These are phyloP conservation scores for Phyllopteryx taeniolatus DNA, from an alignment of 2,113 vertebrate species.

Conservation along the genomic window DNA sequence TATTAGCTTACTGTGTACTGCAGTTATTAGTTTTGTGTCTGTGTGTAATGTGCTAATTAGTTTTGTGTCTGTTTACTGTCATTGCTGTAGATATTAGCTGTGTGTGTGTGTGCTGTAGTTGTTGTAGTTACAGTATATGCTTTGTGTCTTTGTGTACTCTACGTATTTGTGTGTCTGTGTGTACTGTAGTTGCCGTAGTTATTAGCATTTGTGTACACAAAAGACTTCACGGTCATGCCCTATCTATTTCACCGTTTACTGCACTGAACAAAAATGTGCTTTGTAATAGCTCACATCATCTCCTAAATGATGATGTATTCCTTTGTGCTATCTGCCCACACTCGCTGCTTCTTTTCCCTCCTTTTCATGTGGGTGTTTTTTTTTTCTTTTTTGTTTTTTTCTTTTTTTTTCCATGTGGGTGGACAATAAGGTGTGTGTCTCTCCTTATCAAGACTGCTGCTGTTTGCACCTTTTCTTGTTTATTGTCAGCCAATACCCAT, in stretches of 20 bases:
- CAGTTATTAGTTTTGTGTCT: too few species aligned
- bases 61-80: too few species aligned
- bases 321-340: conserved; percentile 28
- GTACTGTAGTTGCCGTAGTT: not conserved
- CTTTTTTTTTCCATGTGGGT: conserved; percentile 20
- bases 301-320: conserved; percentile 14
- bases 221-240: not conserved
- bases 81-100: too few species aligned
- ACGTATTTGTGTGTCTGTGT: not conserved
- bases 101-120: too few species aligned
- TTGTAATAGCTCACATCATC: conserved; percentile 24
- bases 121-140: not conserved
- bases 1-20: too few species aligned
- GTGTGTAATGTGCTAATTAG: too few species aligned
- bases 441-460: conserved; percentile 23
- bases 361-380: conserved; percentile 26
- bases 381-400: not conserved
- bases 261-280: conserved; percentile 23
- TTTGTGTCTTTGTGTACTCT: conserved; percentile 1
- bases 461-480: conserved; percentile 18
- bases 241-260: not conserved
- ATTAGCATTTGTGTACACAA: conserved; percentile 23
- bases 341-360: conserved; percentile 8
- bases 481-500: conserved; percentile 20
- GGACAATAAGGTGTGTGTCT: conserved; percentile 25